A percentile compares a stretch with the other conserved stretches of the same genome.
phyloP scores from a whole-genome alignment of 2,888 invertebrate species.

The Chorisops tibialis region DNA sequence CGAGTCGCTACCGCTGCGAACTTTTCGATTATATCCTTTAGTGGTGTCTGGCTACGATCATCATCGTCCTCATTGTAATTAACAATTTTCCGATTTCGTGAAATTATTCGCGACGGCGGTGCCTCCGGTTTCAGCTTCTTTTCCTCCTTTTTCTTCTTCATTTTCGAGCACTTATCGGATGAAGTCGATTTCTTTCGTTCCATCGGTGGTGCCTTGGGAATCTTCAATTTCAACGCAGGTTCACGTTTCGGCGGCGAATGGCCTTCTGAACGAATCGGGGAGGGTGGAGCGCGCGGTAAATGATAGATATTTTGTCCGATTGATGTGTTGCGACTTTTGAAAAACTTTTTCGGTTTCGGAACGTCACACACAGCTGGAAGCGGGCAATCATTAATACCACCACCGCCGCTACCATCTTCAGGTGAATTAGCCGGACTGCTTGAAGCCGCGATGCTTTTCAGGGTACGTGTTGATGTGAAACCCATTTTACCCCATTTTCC shows the following conservation, averaged over 20 bases:
- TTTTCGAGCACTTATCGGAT: conserved; percentile 18
- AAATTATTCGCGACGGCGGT: conserved; percentile 46
- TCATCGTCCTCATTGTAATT: conserved; percentile 62
- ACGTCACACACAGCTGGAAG: conserved; percentile 44
- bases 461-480: conserved; percentile 80
- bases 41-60: conserved; percentile 47
- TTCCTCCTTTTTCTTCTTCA: conserved; percentile 46
- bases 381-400: conserved; percentile 40
- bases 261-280: conserved; percentile 45
- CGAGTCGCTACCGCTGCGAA: conserved; percentile 20
- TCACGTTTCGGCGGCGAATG: conserved; percentile 28
- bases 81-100: conserved; percentile 60
- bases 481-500: conserved; percentile 95
- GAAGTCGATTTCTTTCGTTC: conserved; percentile 44
- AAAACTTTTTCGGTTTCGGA: conserved; percentile 83
- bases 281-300: conserved; percentile 43
- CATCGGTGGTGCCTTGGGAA: conserved; percentile 45
- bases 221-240: conserved; percentile 46
- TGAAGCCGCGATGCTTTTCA: conserved; percentile 40
- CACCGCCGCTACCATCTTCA: conserved; percentile 35
- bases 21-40: conserved; percentile 42
- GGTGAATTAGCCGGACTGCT: conserved; percentile 41
- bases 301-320: conserved; percentile 48
- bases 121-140: conserved; percentile 48
- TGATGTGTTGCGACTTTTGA: conserved; percentile 74